Evolutionary conservation across 2,797 vertebrate genomes (phyloP), one percentile per base, ranked within the genome.

Genomic region (Darevskia nairensis): DNA sequence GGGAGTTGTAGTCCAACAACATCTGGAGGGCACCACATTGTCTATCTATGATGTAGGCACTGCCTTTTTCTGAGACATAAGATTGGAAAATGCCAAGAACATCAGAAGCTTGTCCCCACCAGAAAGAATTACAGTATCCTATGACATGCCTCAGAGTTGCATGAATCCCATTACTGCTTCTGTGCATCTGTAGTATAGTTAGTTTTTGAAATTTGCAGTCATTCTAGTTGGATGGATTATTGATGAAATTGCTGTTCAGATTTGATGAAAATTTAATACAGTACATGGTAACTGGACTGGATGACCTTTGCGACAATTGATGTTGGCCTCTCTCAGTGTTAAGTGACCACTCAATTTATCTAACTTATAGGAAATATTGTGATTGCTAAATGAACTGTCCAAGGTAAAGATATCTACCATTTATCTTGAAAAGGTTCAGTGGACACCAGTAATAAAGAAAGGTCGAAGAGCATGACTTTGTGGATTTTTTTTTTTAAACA

Each of bases 301-400:
- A 87, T 95, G 96, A 97, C 96, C 96, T 97, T 96, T 96, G 87
- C 78, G 92, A 93, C 94, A 94, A 93, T 94, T 95, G 93, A 92
- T 86, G 88, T 90, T 96, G 96, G 90, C 96, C 96, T 96, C 95
- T 96, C 89, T 95, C 94, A 89, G 91, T 94, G 87, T 96, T 95
- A 96, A 96, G 93, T 96, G 96, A 96, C 95, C 92, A 0, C 90
- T 93, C 95, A 96, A 97, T 97, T 96, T 96, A 97, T 97, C 96
- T 95, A 96, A 96, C 94, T 97, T 97, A 96, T 19, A 90, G 93
- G 89, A 95, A 96, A 93, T 95, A 92, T 79, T 91, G 94, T 95
- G 95, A 96, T 95, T 95, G 95, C 92, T 96, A 94, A 96, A 95
- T 96, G 94, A 95, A 93, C 91, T 96, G 95, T 96, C 96, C 87